Evolutionary conservation across 30 jellyfish, hydroid and myxozoan species (phyloP).

Genomic region (Aurelia sp.): DNA sequence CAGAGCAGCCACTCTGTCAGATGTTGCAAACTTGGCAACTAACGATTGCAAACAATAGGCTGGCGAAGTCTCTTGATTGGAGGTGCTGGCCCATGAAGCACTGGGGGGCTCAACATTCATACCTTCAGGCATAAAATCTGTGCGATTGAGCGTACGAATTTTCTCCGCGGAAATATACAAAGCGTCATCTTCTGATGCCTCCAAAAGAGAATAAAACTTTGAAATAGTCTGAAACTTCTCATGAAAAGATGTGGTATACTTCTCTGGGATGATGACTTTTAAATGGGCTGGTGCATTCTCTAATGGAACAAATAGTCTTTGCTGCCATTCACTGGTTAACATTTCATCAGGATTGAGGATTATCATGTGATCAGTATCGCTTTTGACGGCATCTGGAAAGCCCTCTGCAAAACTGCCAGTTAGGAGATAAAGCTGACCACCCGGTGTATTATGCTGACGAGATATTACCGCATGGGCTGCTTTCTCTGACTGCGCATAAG

Average conservation of each 20-base stretch:
- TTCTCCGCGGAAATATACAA: not conserved
- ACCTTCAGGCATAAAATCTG: slow-evolving; percentile 15
- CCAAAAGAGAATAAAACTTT: not conserved
- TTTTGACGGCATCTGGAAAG: slow-evolving; percentile 5
- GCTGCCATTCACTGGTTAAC: slow-evolving; percentile 6
- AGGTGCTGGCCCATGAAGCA: not conserved
- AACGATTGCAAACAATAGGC: slow-evolving; percentile 9
- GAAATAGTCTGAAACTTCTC: not conserved
- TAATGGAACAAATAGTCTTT: not conserved
- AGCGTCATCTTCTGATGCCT: not conserved
- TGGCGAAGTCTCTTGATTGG: slow-evolving; percentile 1
- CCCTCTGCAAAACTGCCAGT: slow-evolving; percentile 36
- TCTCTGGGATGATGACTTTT: slow-evolving; percentile 9
- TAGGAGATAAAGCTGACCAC: not conserved
- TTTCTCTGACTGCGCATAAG: slow-evolving; percentile 10
- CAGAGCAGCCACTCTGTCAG: slow-evolving; percentile 18
- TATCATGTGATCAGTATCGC: slow-evolving; percentile 6
- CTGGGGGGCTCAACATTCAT: not conserved
- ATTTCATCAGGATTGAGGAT: not conserved
- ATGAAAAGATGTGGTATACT: not conserved
- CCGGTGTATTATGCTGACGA: not conserved
- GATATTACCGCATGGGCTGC: not conserved
- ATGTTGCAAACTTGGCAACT: not conserved
- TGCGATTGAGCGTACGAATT: not conserved
- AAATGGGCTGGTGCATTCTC: slow-evolving; percentile 22